A percentile compares a stretch with the other conserved stretches of the same genome.
Conservation (phyloP, 1,140 invertebrate species). For the Sinonovacula constricta region DNA sequence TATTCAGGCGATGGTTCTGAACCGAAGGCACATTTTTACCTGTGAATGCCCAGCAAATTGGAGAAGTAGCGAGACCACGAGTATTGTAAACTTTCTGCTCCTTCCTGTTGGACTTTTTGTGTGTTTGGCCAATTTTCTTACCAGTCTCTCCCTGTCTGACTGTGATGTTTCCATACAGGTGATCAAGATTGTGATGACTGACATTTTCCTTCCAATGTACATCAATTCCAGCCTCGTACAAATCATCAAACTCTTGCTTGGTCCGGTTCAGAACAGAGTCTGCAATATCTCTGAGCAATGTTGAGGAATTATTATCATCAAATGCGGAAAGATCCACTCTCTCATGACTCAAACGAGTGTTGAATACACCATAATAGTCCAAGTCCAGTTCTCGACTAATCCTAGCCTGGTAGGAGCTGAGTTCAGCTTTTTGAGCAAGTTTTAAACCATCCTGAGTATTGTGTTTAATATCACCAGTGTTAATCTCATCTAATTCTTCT, state of each 20-base stretch:
- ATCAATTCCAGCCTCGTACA: background rate
- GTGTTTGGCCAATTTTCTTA: background rate
- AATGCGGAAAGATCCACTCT: constrained; percentile 31
- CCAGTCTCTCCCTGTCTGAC: background rate
- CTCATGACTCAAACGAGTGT: constrained; percentile 38
- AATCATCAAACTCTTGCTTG: background rate
- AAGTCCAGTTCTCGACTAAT: constrained; percentile 6
- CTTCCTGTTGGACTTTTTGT: constrained; percentile 31
- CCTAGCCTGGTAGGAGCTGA: too few species aligned
- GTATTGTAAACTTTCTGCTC: constrained; percentile 9
- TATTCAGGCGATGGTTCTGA: constrained; percentile 58
- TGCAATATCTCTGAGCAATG: constrained; percentile 43
- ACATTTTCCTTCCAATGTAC: background rate
- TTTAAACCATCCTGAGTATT: background rate
- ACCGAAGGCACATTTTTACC: constrained; percentile 59
- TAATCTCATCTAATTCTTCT: background rate
- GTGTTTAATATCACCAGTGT: constrained; percentile 4
- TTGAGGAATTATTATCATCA: constrained; percentile 35
- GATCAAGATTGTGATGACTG: too few species aligned
- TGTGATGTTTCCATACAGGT: background rate
- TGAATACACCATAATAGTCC: constrained; percentile 47
- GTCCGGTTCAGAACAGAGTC: constrained; percentile 23
- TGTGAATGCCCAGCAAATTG: constrained; percentile 59
- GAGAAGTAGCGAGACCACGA: constrained; percentile 40
- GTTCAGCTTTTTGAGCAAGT: background rate